Conservation (phyloP, 2,113 vertebrate species). For the Casuarius casuarius region DNA sequence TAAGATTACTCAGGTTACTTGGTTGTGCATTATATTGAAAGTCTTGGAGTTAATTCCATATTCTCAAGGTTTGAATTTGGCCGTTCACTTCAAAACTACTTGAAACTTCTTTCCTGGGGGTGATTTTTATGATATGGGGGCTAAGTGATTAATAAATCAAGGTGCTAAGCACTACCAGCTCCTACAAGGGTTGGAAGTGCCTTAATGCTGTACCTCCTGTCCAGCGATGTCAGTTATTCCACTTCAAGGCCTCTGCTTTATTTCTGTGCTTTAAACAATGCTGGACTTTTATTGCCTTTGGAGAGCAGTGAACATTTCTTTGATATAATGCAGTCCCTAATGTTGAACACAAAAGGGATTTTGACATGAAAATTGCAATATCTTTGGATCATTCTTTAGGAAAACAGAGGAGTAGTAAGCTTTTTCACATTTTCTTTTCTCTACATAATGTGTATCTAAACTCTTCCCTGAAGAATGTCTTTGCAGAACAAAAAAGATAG, state of each 20-base stretch:
- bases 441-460: constrained; percentile 4
- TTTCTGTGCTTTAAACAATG: constrained; percentile 50
- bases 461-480: background rate
- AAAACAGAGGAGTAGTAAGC: constrained; percentile 10
- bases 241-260: constrained; percentile 19
- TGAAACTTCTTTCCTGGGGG: background rate
- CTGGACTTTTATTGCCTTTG: constrained; percentile 53
- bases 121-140: background rate
- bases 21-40: background rate
- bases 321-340: constrained; percentile 49
- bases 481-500: constrained; percentile 8
- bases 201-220: background rate
- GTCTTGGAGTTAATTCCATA: background rate
- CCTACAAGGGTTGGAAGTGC: background rate
- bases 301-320: background rate
- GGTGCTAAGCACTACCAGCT: constrained; percentile 10
- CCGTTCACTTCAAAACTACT: constrained; percentile 1
- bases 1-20: background rate
- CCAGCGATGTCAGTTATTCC: constrained; percentile 6
- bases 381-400: background rate
- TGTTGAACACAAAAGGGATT: constrained; percentile 31
- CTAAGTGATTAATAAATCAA: constrained; percentile 33
- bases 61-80: background rate
- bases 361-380: constrained; percentile 15
- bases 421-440: constrained; percentile 26